Conservation (phyloP, 2,113 vertebrate genomes). For the Scopus umbretta region DNA sequence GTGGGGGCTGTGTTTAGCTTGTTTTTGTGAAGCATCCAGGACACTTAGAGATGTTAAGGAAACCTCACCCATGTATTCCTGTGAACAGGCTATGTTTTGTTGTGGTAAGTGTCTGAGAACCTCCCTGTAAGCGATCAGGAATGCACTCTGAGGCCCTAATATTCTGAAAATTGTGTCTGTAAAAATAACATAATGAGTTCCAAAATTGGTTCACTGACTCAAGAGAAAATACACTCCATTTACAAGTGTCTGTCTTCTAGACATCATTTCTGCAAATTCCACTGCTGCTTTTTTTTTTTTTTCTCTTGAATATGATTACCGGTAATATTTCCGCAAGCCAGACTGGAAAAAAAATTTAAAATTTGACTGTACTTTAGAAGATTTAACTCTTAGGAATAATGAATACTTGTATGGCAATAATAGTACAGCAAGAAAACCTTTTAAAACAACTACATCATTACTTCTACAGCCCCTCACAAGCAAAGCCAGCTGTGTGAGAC, state of each 20-base stretch:
- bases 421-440: conserved; percentile 1
- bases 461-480: background rate
- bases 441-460: background rate
- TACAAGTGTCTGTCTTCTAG: background rate
- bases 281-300: background rate
- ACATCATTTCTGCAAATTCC: background rate
- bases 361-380: background rate
- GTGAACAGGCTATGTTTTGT: background rate
- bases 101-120: background rate
- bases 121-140: background rate
- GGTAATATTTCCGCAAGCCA: background rate
- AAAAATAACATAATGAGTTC: background rate
- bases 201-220: background rate
- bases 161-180: background rate
- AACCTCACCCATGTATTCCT: background rate
- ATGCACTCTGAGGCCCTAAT: background rate
- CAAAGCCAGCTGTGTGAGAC: conserved; percentile 34
- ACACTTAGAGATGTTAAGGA: background rate
- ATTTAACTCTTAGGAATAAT: conserved; percentile 4
- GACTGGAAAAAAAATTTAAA: background rate
- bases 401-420: background rate
- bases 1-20: background rate
- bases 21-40: background rate
- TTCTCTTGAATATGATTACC: background rate
- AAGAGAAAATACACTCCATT: background rate